Evolutionary conservation across 2,113 vertebrate species (phyloP), one percentile per base, ranked within the genome.

Genomic region (Gasterosteus nipponicus): DNA sequence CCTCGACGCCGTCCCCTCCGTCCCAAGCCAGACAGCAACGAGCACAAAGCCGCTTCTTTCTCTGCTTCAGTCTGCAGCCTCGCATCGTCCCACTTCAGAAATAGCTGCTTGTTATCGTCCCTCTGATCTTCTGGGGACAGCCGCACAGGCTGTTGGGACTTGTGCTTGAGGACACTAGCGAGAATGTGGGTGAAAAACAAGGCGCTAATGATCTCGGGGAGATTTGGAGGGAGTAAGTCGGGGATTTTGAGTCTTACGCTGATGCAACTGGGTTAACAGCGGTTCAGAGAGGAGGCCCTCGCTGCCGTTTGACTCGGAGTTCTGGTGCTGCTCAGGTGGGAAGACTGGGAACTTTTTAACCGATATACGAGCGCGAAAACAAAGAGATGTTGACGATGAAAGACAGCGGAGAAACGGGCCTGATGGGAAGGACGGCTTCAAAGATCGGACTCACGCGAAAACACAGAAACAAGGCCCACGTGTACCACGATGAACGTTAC

Each of bases 111-210:
- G 87, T 92, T 90, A 91, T 80, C 81, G 69, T 86, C 60, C 80
- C 84, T 90, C 86, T 85, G 87, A 92, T 89, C 87, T 89, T 92
- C 76, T 74, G 77, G 89, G 86, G 86, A 85, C 86, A 80, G 75
- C 69, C 73, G 83, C 66, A 53, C 67, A 73, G 57, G 29, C 85
- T 82, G 81, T 73, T 80, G 65, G 77, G 79, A 87, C 77, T 78
- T 39, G 22, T 14, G 63, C 78, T 85, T 73, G 78, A 81, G 75
- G 73, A 81, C 75, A 80, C 78, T 83, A 78, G 82, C 86, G 81
- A 89, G 80, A 73, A 46, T 60, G 59, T 67, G 72, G 71, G 69
- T 77, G 0, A 3, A 72, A 88, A 87, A 73, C 73, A 69, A 83
- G 72, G 68, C 38, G 73, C 65, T 88, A 83, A 89, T 86, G 83